Conservation (phyloP, 1,140 invertebrate species). For the Orchesella cincta region DNA sequence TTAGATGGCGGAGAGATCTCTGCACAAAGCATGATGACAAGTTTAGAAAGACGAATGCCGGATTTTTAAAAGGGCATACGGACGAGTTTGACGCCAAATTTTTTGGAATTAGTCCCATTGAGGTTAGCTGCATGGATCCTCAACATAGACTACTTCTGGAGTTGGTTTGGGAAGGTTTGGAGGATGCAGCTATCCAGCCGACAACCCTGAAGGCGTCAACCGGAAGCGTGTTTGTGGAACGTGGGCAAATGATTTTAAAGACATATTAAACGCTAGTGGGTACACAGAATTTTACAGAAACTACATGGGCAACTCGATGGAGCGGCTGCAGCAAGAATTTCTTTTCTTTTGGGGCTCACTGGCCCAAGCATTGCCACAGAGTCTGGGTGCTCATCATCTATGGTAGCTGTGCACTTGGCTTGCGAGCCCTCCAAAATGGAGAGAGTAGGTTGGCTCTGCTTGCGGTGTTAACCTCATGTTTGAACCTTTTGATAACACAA, state of each 20-base stretch:
- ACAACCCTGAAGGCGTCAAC: no score
- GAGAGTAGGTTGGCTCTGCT: not conserved
- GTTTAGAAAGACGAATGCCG: no score
- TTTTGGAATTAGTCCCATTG: no score
- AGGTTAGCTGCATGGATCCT: no score
- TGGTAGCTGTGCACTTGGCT: constrained; percentile 4
- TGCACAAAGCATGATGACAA: no score
- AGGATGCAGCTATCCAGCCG: no score
- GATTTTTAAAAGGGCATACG: no score
- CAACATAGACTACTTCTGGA: no score
- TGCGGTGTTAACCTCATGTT: constrained; percentile 10
- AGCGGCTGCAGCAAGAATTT: not conserved
- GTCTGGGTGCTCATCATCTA: not conserved
- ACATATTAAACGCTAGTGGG: not conserved
- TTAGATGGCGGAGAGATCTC: no score
- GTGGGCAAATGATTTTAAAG: not conserved
- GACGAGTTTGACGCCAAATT: no score
- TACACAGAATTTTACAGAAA: not conserved
- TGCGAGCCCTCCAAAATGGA: not conserved
- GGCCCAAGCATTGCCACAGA: constrained; percentile 13
- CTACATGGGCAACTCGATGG: constrained; percentile 29
- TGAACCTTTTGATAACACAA: not conserved
- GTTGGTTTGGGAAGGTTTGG: no score
- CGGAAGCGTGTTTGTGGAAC: not conserved
- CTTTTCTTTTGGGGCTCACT: constrained; percentile 2